phyloP scores from a whole-genome alignment of 2,888 invertebrate genomes.

The Tenthredo amoena region DNA sequence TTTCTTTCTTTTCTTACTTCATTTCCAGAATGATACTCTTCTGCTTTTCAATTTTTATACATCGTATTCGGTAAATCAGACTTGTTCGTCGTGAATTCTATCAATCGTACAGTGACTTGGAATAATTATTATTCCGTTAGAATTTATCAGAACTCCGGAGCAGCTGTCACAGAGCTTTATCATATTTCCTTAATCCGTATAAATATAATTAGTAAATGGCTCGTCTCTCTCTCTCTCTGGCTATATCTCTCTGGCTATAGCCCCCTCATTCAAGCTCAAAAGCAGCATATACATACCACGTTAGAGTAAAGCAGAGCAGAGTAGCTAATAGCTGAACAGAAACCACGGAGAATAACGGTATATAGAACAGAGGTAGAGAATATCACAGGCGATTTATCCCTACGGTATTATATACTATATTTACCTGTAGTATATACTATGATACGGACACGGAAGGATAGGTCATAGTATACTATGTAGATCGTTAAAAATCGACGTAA shows the following conservation, averaged over 20 bases:
- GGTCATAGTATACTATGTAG: not conserved
- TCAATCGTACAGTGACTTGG: not conserved
- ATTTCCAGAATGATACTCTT: not conserved
- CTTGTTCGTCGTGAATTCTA: not conserved
- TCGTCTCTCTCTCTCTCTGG: not conserved
- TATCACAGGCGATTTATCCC: not conserved
- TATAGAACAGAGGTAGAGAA: not conserved
- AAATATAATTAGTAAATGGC: slow-evolving; percentile 41
- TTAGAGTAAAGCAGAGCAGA: too few relatives aligned
- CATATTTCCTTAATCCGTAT: slow-evolving; percentile 7
- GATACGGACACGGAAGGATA: not conserved
- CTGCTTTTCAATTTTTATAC: not conserved
- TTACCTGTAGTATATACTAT: not conserved
- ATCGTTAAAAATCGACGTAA: not conserved
- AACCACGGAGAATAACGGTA: not conserved
- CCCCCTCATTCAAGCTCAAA: not conserved
- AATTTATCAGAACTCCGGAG: not conserved
- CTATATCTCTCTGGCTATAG: not conserved
- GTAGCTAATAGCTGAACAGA: not conserved
- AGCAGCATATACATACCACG: not conserved
- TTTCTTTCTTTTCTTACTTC: not conserved
- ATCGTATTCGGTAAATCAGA: too few relatives aligned
- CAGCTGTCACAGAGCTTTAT: slow-evolving; percentile 19
- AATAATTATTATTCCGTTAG: not conserved
- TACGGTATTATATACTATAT: not conserved